A percentile compares a stretch with the other conserved stretches of the same genome.
These are phyloP conservation scores for Tachyglossus aculeatus DNA, from an alignment of 2,797 vertebrate species.

Conservation along the genomic window DNA sequence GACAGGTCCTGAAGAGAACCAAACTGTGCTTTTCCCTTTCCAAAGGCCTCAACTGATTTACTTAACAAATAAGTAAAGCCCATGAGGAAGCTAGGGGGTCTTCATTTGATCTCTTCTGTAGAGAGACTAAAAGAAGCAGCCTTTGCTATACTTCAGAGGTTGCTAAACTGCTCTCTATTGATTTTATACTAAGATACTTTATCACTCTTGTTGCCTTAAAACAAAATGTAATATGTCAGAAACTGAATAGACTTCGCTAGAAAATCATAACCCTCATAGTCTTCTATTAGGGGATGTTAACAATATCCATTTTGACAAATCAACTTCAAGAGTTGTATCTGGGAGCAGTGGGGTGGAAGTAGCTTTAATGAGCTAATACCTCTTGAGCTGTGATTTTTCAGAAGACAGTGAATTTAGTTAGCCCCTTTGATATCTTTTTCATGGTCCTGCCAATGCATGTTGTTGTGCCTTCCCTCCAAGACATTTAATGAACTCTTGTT, in stretches of 20 bases:
- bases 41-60: slow-evolving; percentile 17
- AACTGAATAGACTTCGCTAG: slow-evolving; percentile 58
- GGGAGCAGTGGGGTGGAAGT: too few species aligned
- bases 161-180: slow-evolving; percentile 65
- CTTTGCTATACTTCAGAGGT: slow-evolving; percentile 50
- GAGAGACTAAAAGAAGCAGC: slow-evolving; percentile 20
- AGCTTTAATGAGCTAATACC: too few species aligned
- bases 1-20: too few species aligned
- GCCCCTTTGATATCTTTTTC: too few species aligned
- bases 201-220: slow-evolving; percentile 63
- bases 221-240: slow-evolving; percentile 57
- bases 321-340: slow-evolving; percentile 1
- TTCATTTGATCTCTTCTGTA: slow-evolving; percentile 55
- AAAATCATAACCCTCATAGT: background rate
- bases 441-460: too few species aligned
- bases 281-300: background rate
- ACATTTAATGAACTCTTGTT: too few species aligned
- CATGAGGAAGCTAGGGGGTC: slow-evolving; percentile 44
- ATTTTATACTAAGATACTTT: slow-evolving; percentile 68
- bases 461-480: too few species aligned
- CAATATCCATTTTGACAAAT: background rate
- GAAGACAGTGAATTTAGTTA: too few species aligned
- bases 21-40: too few species aligned
- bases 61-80: slow-evolving; percentile 44
- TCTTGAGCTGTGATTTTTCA: too few species aligned